phyloP scores from a whole-genome alignment of 2,797 vertebrate genomes.

The Leptatherina wallacei region DNA sequence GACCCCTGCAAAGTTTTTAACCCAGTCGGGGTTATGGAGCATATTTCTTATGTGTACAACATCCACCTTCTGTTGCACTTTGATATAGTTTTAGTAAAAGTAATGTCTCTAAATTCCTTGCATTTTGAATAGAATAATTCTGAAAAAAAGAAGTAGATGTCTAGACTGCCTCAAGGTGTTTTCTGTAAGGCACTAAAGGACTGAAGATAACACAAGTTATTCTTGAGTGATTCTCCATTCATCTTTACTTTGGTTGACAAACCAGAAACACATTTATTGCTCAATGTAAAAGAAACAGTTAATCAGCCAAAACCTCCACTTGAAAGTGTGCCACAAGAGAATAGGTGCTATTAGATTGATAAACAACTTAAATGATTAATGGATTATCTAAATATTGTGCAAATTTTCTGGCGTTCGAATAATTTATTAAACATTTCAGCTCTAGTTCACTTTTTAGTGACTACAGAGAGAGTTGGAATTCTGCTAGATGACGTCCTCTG shows the following conservation, averaged over 20 bases:
- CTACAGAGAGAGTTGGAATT: slow-evolving; percentile 1
- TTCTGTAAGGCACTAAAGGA: no score
- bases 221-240: not conserved
- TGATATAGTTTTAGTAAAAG: not conserved
- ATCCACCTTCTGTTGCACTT: not conserved
- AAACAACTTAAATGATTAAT: slow-evolving; percentile 2
- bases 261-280: not conserved
- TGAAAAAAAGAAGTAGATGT: not conserved
- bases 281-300: not conserved
- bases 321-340: slow-evolving; percentile 2
- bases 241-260: no score
- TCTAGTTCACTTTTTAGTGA: not conserved
- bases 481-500: slow-evolving; percentile 3
- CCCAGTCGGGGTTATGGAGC: not conserved
- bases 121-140: not conserved
- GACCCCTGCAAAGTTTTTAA: slow-evolving; percentile 39
- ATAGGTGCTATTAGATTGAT: not conserved
- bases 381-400: slow-evolving; percentile 2
- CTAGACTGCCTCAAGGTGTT: not conserved
- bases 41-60: not conserved
- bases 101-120: not conserved
- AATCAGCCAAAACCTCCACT: not conserved
- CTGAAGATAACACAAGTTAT: not conserved
- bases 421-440: not conserved
- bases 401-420: not conserved